Evolutionary conservation across 1,140 invertebrate species (phyloP), one percentile per base, ranked within the genome.

Genomic region (Cyrtorhinus lividipennis): DNA sequence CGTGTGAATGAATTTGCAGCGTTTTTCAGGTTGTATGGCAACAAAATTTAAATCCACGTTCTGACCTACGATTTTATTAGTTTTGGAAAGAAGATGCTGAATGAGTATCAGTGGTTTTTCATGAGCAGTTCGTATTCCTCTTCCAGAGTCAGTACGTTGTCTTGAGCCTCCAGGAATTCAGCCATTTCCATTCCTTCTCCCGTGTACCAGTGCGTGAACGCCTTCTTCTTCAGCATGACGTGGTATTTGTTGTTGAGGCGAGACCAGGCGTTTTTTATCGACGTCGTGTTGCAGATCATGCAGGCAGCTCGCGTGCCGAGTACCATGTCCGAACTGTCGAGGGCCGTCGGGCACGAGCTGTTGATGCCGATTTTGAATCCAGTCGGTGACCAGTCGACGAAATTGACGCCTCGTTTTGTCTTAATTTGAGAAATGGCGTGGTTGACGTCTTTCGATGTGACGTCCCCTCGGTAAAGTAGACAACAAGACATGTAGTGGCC

Each of bases 181-280:
- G 85, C 85, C 73, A 89, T 85, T 73, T 90, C 87, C 86, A 90
- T 89, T 71, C 87, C 87, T 78, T 91, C 87, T 65, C 86, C 85
- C 20, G 89, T 85, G 70, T 87, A 88, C 87, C 87, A 91, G 71
- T 90, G 88, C 22, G 90, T 85, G 70, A 90, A 91, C 45, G 88
- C 88, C 66, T 86, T 77, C 78, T 90, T 90, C 71, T 84, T 83
- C 75, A 87, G 88, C 87, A 81, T 89, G 59, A 89, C 73, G 71
- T 90, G 86, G 72, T 90, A 91, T 73, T 92, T 91, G 70, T 87
- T 83, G 71, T 89, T 84, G 56, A 89, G 73, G 65, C 84, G 79
- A 45, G 81, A 81, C 86, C 86, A 90, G 15, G 86, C 86, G 69
- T 87, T 84, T 57, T 83, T 83, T 67, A 88, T 87, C 64, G 87